Conservation (phyloP, 2,888 invertebrate species). For the Noctua janthina region DNA sequence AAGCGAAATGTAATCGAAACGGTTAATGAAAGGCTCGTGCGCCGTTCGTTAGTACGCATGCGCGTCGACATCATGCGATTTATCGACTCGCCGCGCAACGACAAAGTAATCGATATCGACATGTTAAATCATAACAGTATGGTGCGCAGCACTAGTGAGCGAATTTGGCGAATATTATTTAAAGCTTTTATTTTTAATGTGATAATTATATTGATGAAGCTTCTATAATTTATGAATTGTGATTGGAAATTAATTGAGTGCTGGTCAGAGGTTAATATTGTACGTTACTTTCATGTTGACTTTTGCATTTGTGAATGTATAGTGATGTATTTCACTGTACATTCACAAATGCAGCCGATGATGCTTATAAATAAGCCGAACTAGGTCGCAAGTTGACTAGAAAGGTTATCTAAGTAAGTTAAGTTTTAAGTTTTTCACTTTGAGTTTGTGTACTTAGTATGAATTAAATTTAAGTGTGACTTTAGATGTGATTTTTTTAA, state of each 20-base stretch:
- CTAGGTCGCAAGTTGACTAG: too few species aligned
- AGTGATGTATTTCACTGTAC: neutral
- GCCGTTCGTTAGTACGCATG: constrained; percentile 81
- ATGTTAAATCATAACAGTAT: constrained; percentile 73
- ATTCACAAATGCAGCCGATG: neutral
- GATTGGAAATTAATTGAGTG: constrained; percentile 36
- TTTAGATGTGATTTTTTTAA: neutral
- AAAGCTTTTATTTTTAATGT: constrained; percentile 32
- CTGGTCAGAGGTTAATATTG: constrained; percentile 47
- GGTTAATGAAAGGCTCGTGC: constrained; percentile 77
- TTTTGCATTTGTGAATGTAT: neutral
- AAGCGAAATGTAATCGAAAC: constrained; percentile 81
- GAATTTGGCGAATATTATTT: constrained; percentile 39
- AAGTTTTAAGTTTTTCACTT: too few species aligned
- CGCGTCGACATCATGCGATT: constrained; percentile 77
- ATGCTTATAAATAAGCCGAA: neutral
- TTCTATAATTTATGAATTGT: constrained; percentile 38
- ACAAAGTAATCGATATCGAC: constrained; percentile 84
- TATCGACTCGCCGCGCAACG: constrained; percentile 77
- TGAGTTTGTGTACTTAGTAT: neutral
- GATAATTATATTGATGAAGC: constrained; percentile 43
- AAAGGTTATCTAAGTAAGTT: neutral
- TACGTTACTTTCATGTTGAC: constrained; percentile 19
- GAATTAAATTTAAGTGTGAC: neutral
- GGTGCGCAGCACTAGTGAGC: constrained; percentile 58